Conservation (phyloP, 2,797 vertebrate species). For the Microctenopoma steveboyesi region DNA sequence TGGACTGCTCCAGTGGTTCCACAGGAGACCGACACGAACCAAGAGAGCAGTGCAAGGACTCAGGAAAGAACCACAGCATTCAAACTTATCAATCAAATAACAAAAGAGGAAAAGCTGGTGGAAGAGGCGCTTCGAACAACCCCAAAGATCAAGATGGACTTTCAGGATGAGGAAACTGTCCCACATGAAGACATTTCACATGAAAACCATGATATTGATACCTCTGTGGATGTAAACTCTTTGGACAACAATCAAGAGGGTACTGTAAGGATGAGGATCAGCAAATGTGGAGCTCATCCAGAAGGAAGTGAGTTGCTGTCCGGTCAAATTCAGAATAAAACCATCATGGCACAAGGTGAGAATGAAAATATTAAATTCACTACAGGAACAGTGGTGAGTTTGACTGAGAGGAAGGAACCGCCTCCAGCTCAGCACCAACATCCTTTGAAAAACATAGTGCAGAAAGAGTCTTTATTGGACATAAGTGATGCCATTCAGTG, state of each 20-base stretch:
- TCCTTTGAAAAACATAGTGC: conserved; percentile 74
- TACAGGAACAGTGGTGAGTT: conserved; percentile 60
- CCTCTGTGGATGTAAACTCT: conserved; percentile 32
- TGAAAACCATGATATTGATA: conserved; percentile 12
- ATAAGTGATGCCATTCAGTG: conserved; percentile 57
- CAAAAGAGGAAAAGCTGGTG: conserved; percentile 41
- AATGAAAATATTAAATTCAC: conserved; percentile 47
- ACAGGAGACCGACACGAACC: conserved; percentile 68
- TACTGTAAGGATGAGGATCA: conserved; percentile 28
- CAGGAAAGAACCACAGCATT: conserved; percentile 55
- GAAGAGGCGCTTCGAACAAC: conserved; percentile 32
- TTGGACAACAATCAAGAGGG: conserved; percentile 33
- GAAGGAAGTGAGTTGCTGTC: conserved; percentile 43
- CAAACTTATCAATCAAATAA: conserved; percentile 47
- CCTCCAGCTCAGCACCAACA: conserved; percentile 62
- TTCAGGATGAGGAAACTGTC: conserved; percentile 25
- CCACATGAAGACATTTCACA: conserved; percentile 20
- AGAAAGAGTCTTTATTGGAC: conserved; percentile 66
- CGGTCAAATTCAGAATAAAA: conserved; percentile 46
- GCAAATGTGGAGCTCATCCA: conserved; percentile 38
- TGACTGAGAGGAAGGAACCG: conserved; percentile 66
- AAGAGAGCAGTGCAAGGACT: conserved; percentile 50
- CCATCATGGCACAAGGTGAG: conserved; percentile 30
- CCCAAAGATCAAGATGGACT: conserved; percentile 65
- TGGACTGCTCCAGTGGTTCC: conserved; percentile 63